These are phyloP conservation scores for Hofmannophila pseudospretella DNA, from an alignment of 2,888 invertebrate genomes.

Conservation along the genomic window DNA sequence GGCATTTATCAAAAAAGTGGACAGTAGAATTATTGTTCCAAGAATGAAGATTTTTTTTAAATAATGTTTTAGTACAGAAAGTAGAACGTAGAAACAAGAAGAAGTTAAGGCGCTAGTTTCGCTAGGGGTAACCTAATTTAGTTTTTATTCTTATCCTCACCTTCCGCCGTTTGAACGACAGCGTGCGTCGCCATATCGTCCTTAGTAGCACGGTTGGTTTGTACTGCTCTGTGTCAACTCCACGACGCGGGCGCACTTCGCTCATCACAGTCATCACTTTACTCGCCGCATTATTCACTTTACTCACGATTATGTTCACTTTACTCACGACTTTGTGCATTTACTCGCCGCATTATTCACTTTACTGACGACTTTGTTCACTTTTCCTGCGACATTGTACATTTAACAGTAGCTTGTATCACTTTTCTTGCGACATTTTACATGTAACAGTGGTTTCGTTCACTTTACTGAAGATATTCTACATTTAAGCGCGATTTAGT, in stretches of 20 bases:
- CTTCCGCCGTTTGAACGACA: slow-evolving; percentile 63
- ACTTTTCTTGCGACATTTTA: background rate
- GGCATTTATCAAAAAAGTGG: no score
- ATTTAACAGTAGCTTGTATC: background rate
- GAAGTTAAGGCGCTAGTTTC: no score
- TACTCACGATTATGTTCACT: slow-evolving; percentile 12
- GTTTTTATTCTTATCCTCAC: no score
- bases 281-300: slow-evolving; percentile 14
- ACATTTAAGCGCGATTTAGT: background rate
- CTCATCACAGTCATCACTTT: slow-evolving; percentile 65
- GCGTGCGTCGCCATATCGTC: slow-evolving; percentile 60
- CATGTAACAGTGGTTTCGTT: background rate
- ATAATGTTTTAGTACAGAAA: no score
- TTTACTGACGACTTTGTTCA: background rate
- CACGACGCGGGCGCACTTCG: slow-evolving; percentile 48
- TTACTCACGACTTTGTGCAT: background rate
- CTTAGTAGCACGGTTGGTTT: slow-evolving; percentile 51
- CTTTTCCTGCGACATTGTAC: background rate
- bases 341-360: background rate
- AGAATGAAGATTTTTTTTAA: no score
- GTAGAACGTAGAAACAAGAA: background rate
- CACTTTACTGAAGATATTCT: background rate
- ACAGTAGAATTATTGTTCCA: no score
- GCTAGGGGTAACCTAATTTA: no score
- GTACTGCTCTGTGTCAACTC: slow-evolving; percentile 38